Base-by-base conservation (phyloP, 1,140 invertebrate genomes). In the Triops longicaudatus region DNA sequence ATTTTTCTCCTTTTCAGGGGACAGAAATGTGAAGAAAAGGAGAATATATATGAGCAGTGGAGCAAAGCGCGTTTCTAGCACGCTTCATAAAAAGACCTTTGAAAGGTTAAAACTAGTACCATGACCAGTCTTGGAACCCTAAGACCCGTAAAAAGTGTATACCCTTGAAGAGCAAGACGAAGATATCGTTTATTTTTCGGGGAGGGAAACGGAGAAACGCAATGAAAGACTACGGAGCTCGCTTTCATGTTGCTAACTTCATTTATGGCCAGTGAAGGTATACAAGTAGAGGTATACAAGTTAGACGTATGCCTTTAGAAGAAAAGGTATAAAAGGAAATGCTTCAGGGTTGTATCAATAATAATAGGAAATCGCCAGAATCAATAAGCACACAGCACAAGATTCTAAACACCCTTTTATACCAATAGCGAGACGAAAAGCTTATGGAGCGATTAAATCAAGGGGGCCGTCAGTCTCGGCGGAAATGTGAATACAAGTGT, bases 121-220 rank as follows among this genome's bases (percentile, higher is more conserved):
- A 63, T 63, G 50, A 22, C 50, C 50, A 63, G 50, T 63, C 22
- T n/a, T 63, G 50, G 50, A 63, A 63, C 50, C 50, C 17, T 63
- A 63, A 17, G 50, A 63, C 50, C 31, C 22, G 50, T 63, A 63
- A 63, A 63, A 22, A n/a, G 50, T 63, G 50, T 22, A 63, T 63
- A 63, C 22, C 50, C 10, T 22, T 63, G 43, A 22, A 17, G 10
- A 17, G 14, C 22, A 63, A 9, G 50, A 63, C 10, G 50, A n/a
- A 22, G 50, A 22, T 63, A 63, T 22, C 10, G 17, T 63, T 63
- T 63, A 17, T 63, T 63, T 63, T 63, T 5, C 17, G 17, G 17
- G 6, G 50, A 17, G 22, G 17, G n/a, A 22, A 63, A 63, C 50
- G 50, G 44, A 63, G 31, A 63, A 63, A 63, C 14, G 9, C 50